A percentile compares a stretch with the other conserved stretches of the same genome.
These are phyloP conservation scores for Meriones unguiculatus DNA, from an alignment of 2,113 vertebrate species.

Conservation along the genomic window DNA sequence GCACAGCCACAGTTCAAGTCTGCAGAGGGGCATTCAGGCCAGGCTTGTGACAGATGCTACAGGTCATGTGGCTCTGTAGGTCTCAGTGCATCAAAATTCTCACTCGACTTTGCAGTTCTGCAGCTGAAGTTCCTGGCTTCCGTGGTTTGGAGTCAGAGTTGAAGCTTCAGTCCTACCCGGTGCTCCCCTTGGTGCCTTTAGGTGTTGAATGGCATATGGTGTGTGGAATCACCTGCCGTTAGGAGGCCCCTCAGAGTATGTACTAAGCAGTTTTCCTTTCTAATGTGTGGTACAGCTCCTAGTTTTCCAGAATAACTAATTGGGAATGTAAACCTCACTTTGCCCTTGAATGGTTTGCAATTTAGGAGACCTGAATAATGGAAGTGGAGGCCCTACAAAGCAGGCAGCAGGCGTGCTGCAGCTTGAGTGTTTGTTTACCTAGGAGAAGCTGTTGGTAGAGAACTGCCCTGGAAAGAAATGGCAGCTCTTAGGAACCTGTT, in stretches of 20 bases:
- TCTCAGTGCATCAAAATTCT: not conserved
- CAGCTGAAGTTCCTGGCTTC: constrained; percentile 54
- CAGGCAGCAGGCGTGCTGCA: constrained; percentile 1
- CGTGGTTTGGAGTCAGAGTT: constrained; percentile 41
- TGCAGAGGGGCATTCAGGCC: not conserved
- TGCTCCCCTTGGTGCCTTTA: constrained; percentile 41
- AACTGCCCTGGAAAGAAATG: constrained; percentile 33
- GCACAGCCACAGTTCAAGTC: not conserved
- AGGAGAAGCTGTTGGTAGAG: not conserved
- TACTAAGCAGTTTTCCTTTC: constrained; percentile 78
- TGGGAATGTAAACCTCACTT: constrained; percentile 77
- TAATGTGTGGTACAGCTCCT: constrained; percentile 55
- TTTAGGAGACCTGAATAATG: constrained; percentile 59
- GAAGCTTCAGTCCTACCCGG: constrained; percentile 21
- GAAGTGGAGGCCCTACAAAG: constrained; percentile 58
- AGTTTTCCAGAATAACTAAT: constrained; percentile 80
- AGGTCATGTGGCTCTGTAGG: not conserved
- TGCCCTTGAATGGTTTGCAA: constrained; percentile 79
- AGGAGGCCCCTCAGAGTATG: constrained; percentile 52
- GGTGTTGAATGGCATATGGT: constrained; percentile 67
- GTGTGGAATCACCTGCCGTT: constrained; percentile 65
- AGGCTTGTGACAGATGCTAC: not conserved
- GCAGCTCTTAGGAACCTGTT: not conserved
- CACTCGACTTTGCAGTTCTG: constrained; percentile 39
- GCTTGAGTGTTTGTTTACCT: constrained; percentile 37